Percentiles rank a stretch among this genome's conserved stretches.
phyloP scores from a whole-genome alignment of 2,888 invertebrate genomes.

The Leucophora obtusa region DNA sequence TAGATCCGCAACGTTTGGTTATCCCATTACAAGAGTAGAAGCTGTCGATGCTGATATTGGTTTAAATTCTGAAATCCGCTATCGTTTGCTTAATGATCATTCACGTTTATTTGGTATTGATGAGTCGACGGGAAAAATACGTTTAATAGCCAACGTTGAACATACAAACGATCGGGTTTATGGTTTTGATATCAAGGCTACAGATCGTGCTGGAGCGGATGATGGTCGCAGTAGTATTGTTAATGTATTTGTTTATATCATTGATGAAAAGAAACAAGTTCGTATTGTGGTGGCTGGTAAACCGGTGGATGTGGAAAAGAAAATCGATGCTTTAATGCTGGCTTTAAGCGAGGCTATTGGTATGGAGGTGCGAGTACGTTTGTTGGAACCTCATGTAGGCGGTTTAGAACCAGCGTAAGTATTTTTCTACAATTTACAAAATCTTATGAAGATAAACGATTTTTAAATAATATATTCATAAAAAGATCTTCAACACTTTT shows the following conservation, averaged over 20 bases:
- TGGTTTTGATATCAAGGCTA: slow-evolving; percentile 93
- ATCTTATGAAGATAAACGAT: too few relatives aligned
- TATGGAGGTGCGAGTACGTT: slow-evolving; percentile 87
- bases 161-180: slow-evolving; percentile 86
- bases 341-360: slow-evolving; percentile 87
- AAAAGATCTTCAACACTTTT: too few relatives aligned
- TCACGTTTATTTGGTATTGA: slow-evolving; percentile 88
- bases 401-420: slow-evolving; percentile 80
- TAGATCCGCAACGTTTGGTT: slow-evolving; percentile 88
- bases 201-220: slow-evolving; percentile 88
- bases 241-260: slow-evolving; percentile 91
- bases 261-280: slow-evolving; percentile 89
- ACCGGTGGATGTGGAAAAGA: slow-evolving; percentile 87
- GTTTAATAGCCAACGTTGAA: slow-evolving; percentile 83
- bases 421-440: background rate
- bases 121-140: slow-evolving; percentile 86
- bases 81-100: slow-evolving; percentile 88
- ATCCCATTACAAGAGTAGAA: slow-evolving; percentile 87
- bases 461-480: too few relatives aligned
- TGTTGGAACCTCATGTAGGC: slow-evolving; percentile 85
- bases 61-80: slow-evolving; percentile 87
- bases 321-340: slow-evolving; percentile 84
- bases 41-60: slow-evolving; percentile 88
- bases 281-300: slow-evolving; percentile 87
- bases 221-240: slow-evolving; percentile 90